These are phyloP conservation scores for Rosalia funebris DNA, from an alignment of 2,888 invertebrate species.

Conservation along the genomic window DNA sequence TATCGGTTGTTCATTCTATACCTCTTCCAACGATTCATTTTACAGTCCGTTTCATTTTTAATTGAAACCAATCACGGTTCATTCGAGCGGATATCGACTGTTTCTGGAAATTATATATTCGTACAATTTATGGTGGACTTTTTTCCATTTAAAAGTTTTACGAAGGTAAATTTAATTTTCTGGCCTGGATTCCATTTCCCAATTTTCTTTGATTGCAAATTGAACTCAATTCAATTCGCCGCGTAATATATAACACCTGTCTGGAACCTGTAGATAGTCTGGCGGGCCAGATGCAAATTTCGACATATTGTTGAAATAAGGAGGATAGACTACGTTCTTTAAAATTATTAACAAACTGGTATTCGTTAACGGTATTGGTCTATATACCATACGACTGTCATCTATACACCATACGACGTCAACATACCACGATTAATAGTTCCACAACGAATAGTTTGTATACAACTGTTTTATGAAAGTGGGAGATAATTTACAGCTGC, in stretches of 20 bases:
- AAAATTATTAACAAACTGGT: too few species aligned
- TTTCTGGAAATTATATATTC: constrained; percentile 14
- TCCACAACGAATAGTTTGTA: too few species aligned
- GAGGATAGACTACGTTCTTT: too few species aligned
- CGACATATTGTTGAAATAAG: too few species aligned
- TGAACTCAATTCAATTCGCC: neutral
- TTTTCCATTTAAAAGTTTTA: constrained; percentile 17
- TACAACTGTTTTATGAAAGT: too few species aligned
- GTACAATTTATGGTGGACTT: constrained; percentile 1
- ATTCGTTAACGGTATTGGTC: too few species aligned
- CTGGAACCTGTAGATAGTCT: too few species aligned
- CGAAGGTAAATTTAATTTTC: constrained; percentile 2
- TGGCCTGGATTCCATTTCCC: neutral
- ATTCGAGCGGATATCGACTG: constrained; percentile 1
- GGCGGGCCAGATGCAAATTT: too few species aligned
- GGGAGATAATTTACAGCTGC: too few species aligned
- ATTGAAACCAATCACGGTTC: constrained; percentile 13
- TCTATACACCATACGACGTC: too few species aligned
- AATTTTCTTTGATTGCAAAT: constrained; percentile 17
- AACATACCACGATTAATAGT: too few species aligned
- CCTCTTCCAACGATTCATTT: constrained; percentile 4
- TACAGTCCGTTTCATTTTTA: constrained; percentile 10
- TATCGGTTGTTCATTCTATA: neutral
- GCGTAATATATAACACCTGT: neutral
- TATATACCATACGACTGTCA: too few species aligned